Evolutionary conservation across 2,797 vertebrate species (phyloP), one percentile per base, ranked within the genome.

Genomic region (Coilia nasus): DNA sequence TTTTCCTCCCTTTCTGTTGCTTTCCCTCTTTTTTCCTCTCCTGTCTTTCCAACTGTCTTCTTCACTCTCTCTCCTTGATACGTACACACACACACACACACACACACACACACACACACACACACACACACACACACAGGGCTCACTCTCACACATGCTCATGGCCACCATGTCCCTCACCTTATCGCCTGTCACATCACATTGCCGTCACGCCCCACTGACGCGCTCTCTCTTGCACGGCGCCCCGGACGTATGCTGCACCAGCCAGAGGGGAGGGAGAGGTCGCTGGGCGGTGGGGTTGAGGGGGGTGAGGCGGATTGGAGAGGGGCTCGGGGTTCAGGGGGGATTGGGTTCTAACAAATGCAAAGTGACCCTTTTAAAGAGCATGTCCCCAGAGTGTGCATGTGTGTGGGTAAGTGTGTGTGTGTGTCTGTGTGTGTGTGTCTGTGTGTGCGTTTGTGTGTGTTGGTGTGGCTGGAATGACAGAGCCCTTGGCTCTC

Each of bases 1-100:
- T 41, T 41, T 41, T 54, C 50, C 50, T 9, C 5, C 7, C 50
- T 54, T 54, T 86, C 85, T 88, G 86, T 85, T 87, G 91, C 64
- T 67, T 2, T 67, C 64, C 31, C 67, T 75, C 28, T 75, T 7
- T 54, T 1, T 41, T 5, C 5, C 60, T 62, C 21, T 62, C 5
- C 60, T 62, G 5, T 62, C 60, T 62, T 23, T 67, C 62, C 14
- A 23, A 14, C 10, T 28, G 23, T 67, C 60, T 41, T 11, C n/a
- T 28, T 35, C 35, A 2, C 35, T 41, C 35, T 41, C 35, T 41
- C 50, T 9, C 67, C 50, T 14, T 54, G 7, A 83, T 14, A 84
- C n/a, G 56, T n/a, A 83, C 54, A 57, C 54, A 82, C 81, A 59
- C 23, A 35, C 71, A 57, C 14, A 59, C 57, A 59, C 17, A 59